Evolutionary conservation across 2,888 invertebrate species (phyloP), one percentile per base, ranked within the genome.

Genomic region (Tanytarsus gracilentus): DNA sequence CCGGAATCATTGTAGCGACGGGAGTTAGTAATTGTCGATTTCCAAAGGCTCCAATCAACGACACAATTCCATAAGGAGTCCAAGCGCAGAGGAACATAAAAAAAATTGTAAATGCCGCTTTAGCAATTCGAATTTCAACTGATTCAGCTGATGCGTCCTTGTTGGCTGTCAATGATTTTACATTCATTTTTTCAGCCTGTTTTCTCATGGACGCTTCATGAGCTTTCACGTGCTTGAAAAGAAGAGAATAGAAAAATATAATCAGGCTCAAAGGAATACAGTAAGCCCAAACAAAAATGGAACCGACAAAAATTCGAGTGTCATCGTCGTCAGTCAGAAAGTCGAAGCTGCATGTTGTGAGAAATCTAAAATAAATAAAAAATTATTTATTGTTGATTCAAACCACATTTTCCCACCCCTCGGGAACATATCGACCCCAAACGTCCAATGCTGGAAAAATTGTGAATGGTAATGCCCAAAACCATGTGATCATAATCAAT

Each of bases 101-200:
- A 70, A 84, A 83, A 61, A 85, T 81, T 0, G 85, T 82, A 66
- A 86, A 81, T 0, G 85, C 84, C 2, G 86, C 84, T 72, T 85
- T 85, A 8, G 85, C 85, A 65, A 85, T 85, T 40, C 85, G 76
- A 63, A 85, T 78, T 70, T 85, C 85, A 0, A 84, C 81, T 61
- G 81, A 82, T 66, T 81, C 78, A 64, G 78, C 72, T 0, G 27
- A 29, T 26, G 79, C 78, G 4, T 78, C 79, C 53, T 79, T 77
- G 67, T 83, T 83, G 6, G 83, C 79, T 1, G 83, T 76, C n/a
- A 86, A 69, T 0, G 84, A 85, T 64, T 86, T 85, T 0, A 86
- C 84, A 68, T 85, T 85, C 86, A 86, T 86, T 71, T 85, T 85
- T 69, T 83, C 83, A 0, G 85, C 85, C 74, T 85, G 84, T 21